Conservation (phyloP, 2,113 vertebrate species). For the Ictidomys tridecemlineatus region DNA sequence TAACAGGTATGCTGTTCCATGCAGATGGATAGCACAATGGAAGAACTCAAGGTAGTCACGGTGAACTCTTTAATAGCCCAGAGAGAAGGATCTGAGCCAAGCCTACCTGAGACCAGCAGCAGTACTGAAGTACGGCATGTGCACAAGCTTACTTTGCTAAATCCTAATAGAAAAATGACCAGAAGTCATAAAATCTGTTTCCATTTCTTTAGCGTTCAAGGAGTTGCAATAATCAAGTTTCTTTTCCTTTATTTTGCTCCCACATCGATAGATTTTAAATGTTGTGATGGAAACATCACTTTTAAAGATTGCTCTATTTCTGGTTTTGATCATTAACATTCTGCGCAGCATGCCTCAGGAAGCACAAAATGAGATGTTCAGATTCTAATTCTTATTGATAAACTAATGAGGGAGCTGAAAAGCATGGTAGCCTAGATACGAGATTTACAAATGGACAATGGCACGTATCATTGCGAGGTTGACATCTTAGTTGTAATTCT, state of each 20-base stretch:
- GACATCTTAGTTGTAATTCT: conserved; percentile 10
- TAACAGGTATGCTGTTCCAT: background rate
- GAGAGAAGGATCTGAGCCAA: background rate
- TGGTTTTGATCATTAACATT: conserved; percentile 71
- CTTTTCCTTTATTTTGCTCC: conserved; percentile 32
- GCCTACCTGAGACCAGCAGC: background rate
- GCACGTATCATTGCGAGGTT: background rate
- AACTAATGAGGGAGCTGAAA: conserved; percentile 60
- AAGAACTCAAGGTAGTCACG: background rate
- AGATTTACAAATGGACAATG: conserved; percentile 55
- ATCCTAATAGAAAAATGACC: background rate
- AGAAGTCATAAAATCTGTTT: background rate
- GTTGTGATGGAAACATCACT: conserved; percentile 45
- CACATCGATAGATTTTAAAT: background rate
- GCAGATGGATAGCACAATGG: background rate
- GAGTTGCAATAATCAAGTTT: background rate
- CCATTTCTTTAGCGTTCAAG: background rate
- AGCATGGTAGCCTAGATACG: conserved; percentile 45
- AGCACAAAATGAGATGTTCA: conserved; percentile 54
- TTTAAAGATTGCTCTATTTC: conserved; percentile 65
- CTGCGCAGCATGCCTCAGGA: conserved; percentile 47
- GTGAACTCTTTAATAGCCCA: background rate
- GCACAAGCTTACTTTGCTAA: background rate
- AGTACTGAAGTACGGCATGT: too few species aligned
- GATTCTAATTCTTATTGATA: conserved; percentile 47